Evolutionary conservation across 1,140 invertebrate species (phyloP).

Genomic region (Wasmannia auropunctata): DNA sequence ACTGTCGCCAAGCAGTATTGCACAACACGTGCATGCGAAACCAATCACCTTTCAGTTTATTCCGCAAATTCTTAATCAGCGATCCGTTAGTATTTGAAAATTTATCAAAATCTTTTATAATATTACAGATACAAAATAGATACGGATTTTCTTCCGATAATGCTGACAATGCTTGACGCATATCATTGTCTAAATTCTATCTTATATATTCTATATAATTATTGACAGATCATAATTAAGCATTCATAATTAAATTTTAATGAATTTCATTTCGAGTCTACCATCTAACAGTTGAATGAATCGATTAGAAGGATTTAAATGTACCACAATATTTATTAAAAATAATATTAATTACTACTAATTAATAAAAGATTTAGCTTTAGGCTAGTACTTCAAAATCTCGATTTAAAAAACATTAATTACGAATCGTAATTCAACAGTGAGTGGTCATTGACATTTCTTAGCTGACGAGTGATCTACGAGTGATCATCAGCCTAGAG

Average conservation of each 20-base stretch:
- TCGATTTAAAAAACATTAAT: too few species aligned
- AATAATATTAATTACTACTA: constrained; percentile 4
- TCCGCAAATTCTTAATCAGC: background rate
- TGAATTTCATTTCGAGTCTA: background rate
- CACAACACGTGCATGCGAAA: constrained; percentile 1
- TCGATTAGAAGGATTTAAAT: background rate
- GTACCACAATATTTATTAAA: background rate
- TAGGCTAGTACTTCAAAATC: too few species aligned
- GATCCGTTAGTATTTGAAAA: background rate
- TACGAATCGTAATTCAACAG: too few species aligned
- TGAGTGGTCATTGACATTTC: background rate
- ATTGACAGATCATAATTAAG: too few species aligned
- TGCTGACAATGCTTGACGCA: background rate
- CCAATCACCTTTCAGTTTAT: constrained; percentile 23
- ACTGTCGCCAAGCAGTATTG: constrained; percentile 35
- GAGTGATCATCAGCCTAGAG: background rate
- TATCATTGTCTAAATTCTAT: background rate
- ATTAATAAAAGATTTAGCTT: background rate
- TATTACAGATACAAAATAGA: background rate
- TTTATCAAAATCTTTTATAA: background rate
- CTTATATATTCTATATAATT: background rate
- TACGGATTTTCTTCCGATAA: background rate
- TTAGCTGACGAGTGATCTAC: background rate
- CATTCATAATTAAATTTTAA: background rate
- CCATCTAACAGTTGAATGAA: background rate